Evolutionary conservation across 2,113 vertebrate species (phyloP), one percentile per base, ranked within the genome.

Genomic region (Rhinoderma darwinii): DNA sequence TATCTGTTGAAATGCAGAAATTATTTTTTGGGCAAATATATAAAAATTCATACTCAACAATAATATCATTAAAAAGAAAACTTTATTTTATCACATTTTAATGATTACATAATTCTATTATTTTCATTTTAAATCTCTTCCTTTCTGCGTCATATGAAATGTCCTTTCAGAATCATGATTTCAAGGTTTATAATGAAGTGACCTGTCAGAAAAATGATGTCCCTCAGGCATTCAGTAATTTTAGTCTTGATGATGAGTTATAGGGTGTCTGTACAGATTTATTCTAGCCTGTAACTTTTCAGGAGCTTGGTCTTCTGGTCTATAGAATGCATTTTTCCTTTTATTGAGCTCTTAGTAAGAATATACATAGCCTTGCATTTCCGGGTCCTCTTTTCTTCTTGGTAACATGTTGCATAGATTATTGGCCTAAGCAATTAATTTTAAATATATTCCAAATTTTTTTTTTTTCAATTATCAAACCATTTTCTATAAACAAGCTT

Each of bases 191-290:
- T 66, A 32, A 66, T 66, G 61, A 30, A 66, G 61, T 66, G 61
- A 66, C 61, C 61, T 66, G 61, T 66, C 61, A 32, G 61, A 66
- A 66, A 66, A 66, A 66, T 66, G 61, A 66, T 66, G 61, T 66
- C 61, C 61, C 61, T 66, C 61, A 30, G 61, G 61, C 61, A 66
- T 32, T 27, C 61, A 66, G 61, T 66, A 66, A 66, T 66, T 66
- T 66, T 66, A 66, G 61, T 66, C 61, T 66, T 66, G 27, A 63
- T 59, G 25, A 63, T 66, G 61, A 66, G 61, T 66, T 66, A 66
- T 66, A 66, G 61, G 32, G 30, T 66, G 61, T 32, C 30, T 15
- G 61, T 5, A 2, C 61, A 66, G 61, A 66, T 66, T 66, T 66
- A 66, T 66, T 66, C 61, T 66, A 30, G 27, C 32, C 12, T 66